These are phyloP conservation scores for Xenopus petersii DNA, from an alignment of 2,797 vertebrate species.

Conservation along the genomic window DNA sequence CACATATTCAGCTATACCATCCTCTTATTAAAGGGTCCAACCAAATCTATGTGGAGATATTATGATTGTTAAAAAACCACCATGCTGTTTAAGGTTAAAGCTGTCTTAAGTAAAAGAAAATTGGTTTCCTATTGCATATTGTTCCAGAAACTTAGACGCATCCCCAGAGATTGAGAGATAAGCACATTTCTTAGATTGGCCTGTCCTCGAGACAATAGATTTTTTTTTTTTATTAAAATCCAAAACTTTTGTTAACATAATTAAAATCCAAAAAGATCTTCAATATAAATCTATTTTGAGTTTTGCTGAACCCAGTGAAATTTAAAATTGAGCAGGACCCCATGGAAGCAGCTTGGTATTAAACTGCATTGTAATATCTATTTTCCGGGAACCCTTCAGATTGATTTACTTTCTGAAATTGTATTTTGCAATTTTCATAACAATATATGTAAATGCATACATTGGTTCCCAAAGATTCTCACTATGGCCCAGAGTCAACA, in stretches of 20 bases:
- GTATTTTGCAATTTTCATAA: too few species aligned
- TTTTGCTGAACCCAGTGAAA: neutral
- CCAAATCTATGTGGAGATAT: neutral
- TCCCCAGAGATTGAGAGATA: conserved; percentile 1
- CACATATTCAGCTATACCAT: neutral
- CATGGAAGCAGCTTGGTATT: too few species aligned
- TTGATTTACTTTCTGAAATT: too few species aligned
- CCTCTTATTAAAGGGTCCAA: neutral
- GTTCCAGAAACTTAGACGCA: neutral
- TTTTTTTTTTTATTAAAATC: neutral
- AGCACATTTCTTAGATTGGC: neutral
- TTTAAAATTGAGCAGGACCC: too few species aligned
- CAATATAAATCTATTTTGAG: neutral
- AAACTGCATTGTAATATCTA: too few species aligned
- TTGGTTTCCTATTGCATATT: conserved; percentile 4
- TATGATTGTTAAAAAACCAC: neutral
- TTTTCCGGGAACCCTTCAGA: too few species aligned
- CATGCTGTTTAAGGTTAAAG: neutral
- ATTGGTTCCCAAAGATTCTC: too few species aligned
- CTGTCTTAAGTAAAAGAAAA: neutral
- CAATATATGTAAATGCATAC: too few species aligned
- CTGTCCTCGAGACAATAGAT: neutral
- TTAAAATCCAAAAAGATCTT: conserved; percentile 2
- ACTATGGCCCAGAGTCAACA: too few species aligned
- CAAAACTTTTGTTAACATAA: neutral